These are phyloP conservation scores for Drosophila arawakana DNA, from an alignment of 1,140 invertebrate genomes.

Conservation along the genomic window DNA sequence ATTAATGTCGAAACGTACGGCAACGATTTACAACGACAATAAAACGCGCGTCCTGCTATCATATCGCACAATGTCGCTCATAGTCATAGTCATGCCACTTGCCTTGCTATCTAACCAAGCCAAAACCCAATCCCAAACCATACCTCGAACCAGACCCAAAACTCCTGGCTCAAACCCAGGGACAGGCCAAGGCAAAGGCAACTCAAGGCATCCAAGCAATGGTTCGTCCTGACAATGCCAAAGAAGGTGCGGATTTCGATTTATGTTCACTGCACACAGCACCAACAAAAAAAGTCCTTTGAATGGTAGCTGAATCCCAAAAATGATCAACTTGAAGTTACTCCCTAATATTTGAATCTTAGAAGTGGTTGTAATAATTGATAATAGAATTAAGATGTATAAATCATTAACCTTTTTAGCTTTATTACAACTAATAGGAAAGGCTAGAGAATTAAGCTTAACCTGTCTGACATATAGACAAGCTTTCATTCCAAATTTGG, in stretches of 20 bases:
- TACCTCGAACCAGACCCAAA: slow-evolving; percentile 17
- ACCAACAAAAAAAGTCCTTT: slow-evolving; percentile 39
- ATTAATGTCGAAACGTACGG: slow-evolving; percentile 83
- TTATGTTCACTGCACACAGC: slow-evolving; percentile 80
- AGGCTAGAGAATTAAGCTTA: too few species aligned
- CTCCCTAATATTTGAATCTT: neutral
- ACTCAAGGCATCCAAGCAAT: slow-evolving; percentile 48
- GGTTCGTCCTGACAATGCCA: slow-evolving; percentile 70
- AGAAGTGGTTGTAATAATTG: too few species aligned
- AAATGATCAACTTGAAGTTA: neutral
- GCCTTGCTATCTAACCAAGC: slow-evolving; percentile 69
- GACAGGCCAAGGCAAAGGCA: slow-evolving; percentile 43
- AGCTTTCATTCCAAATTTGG: too few species aligned
- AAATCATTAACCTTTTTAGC: too few species aligned
- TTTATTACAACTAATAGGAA: too few species aligned
- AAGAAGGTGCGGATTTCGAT: slow-evolving; percentile 81
- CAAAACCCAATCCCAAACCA: slow-evolving; percentile 19
- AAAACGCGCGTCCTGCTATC: slow-evolving; percentile 78
- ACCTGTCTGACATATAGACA: too few species aligned
- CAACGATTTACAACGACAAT: slow-evolving; percentile 83
- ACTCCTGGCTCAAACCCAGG: slow-evolving; percentile 19
- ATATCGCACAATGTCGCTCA: slow-evolving; percentile 81
- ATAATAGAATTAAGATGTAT: too few species aligned
- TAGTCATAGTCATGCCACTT: slow-evolving; percentile 77
- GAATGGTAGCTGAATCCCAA: neutral